Evolutionary conservation across 2,797 vertebrate genomes (phyloP), one percentile per base, ranked within the genome.

Genomic region (Silurus lanzhouensis): DNA sequence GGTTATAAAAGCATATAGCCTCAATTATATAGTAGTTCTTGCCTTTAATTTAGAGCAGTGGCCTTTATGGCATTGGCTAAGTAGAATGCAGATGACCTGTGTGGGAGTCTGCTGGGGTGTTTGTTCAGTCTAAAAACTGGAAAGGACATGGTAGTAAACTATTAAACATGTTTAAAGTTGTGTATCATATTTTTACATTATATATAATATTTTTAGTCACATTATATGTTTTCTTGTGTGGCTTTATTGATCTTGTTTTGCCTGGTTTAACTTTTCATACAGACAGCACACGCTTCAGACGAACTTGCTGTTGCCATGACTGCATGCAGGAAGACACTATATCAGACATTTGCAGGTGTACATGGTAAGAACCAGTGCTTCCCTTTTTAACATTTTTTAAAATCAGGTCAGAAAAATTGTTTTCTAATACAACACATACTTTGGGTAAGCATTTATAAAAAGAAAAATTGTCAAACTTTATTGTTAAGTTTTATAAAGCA

Each of bases 251-350:
- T 75, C 52, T 76, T 57, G 14, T 14, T 44, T 72, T 38, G 46
- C 85, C 87, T 52, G 27, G 13, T 78, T 85, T 88, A 82, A 71
- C 85, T 82, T 57, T 66, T 82, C 48, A 83, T 58, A 84, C 63
- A 82, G 81, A 57, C 72, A 81, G 83, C 85, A 87, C 86, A 83
- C 19, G 87, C 78, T 88, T 86, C 55, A 80, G 55, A 85, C 84
- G 78, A 89, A 83, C 87, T 38, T 91, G 82, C 88, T 72, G 90
- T 92, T 93, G 64, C 90, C 90, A 92, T 90, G 90, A 88, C 87
- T 87, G 71, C 64, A 46, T 64, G 85, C 82, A 72, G 75, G 77
- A 83, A 76, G n/a, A 27, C 72, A 88, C 87, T 46, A 63, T 71
- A 75, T 81, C 44, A 25, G 57, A 22, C 60, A 64, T 72, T 81